Base-by-base conservation (phyloP, 2,888 invertebrate species). In the Platycnemis pennipes region DNA sequence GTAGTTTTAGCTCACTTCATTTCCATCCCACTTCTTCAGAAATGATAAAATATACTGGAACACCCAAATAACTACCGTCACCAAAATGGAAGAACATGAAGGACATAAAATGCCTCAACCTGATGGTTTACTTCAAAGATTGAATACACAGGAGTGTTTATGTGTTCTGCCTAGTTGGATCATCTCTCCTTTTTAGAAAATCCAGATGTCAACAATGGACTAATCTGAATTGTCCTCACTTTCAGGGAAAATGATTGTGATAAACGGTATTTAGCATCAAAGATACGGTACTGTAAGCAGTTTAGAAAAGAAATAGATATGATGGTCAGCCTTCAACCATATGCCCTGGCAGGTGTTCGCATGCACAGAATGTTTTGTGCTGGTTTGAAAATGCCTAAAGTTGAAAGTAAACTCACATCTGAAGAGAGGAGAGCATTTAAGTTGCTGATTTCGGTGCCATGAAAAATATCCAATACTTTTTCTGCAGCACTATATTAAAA, bases 311-410 rank as follows among this genome's bases (percentile, higher is more conserved):
- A 91, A 26, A 91, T 91, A 63, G 91, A 91, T n/a, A 63, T 37
- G 22, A 63, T 91, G 56, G 56, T 19, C 19, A 63, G 26, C 7
- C 91, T 91, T n/a, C 91, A 91, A 53, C 91, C 91, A 63, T 63
- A 91, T 91, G 91, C 91, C 8, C n/a, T 91, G n/a, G 91, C 91
- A 26, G 91, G 69, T 63, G 91, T 91, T 26, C 63, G 91, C 42
- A 63, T 91, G 37, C 56, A 91, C 26, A 91, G 91, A 63, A 91
- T 91, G 91, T 91, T 91, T 53, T 91, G 44, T n/a, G 44, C 42
- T 63, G 91, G 91, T 42, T 26, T 91, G 11, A 91, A 91, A 91
- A 69, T 69, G 8, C 91, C 91, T 44, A 63, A 91, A 63, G n/a
- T 91, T 44, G 44, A 91, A 91, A 63, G 45, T 11, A 11, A 56